phyloP scores from a whole-genome alignment of 2,113 vertebrate species.

The Dasypus novemcinctus region DNA sequence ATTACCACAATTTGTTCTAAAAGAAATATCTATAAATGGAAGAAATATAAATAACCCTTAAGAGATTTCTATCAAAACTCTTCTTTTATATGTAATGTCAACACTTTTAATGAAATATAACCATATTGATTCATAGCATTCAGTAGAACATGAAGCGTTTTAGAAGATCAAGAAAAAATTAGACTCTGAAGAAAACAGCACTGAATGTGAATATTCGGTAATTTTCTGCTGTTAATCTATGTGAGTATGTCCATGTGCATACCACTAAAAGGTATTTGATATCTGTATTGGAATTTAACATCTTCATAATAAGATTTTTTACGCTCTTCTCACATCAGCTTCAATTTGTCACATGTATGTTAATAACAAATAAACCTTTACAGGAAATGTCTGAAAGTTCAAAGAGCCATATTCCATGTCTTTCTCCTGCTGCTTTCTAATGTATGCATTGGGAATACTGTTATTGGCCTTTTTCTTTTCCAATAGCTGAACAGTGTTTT shows the following conservation, averaged over 20 bases:
- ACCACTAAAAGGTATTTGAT: not conserved
- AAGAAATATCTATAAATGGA: not conserved
- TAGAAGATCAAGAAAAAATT: constrained; percentile 16
- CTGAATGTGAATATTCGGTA: no score
- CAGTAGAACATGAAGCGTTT: not conserved
- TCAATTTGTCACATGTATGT: not conserved
- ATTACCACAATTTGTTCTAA: not conserved
- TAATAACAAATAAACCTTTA: not conserved
- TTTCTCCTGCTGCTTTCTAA: not conserved
- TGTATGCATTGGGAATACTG: not conserved
- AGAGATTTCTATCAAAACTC: constrained; percentile 5
- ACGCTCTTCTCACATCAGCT: not conserved
- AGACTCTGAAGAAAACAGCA: not conserved
- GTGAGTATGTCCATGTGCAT: no score
- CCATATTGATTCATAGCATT: not conserved
- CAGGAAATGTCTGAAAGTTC: not conserved
- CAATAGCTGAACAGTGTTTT: not conserved
- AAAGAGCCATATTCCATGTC: not conserved
- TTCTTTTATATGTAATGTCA: not conserved
- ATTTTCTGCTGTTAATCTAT: no score
- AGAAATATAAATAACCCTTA: not conserved
- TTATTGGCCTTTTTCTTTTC: not conserved
- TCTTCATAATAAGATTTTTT: not conserved
- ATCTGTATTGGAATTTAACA: not conserved
- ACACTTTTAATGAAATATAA: not conserved